Evolutionary conservation across 2,888 invertebrate species (phyloP), one percentile per base, ranked within the genome.

Genomic region (Amitus sp.): DNA sequence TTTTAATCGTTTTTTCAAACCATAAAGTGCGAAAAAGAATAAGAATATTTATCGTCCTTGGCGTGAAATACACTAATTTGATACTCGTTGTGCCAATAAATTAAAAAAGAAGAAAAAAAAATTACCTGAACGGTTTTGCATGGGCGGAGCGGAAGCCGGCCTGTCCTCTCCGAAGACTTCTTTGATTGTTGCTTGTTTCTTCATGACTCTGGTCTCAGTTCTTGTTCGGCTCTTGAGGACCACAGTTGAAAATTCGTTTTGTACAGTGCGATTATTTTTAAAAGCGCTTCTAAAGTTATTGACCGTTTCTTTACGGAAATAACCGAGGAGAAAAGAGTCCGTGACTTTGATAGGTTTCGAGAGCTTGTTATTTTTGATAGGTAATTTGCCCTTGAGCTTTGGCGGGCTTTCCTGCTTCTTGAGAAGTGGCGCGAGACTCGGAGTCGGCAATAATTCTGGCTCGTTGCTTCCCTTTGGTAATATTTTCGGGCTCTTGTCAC

Each of bases 91-190:
- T 7, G 6, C 9, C 6, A 28, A 28, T 7, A 28, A 28, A 7
- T 28, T 28, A 9, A 28, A 28, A 7, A 7, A 28, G 9, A 28
- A 28, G 9, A 28, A 28, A 28, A 7, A 28, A 28, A 28, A 28
- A 28, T 4, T 63, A 60, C 64, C 64, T 15, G 64, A 84, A 68
- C 84, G 84, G 71, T 87, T 88, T 1, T 89, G 86, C 62, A 86
- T 85, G 0, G 93, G 93, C 0, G 93, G 93, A 0, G 93, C 93
- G 0, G 93, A 93, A 0, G 93, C 92, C 0, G 94, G 92, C 37
- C 93, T 85, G 73, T 93, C 93, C 61, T 87, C 86, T 0, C 93
- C 93, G 78, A 94, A 93, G 1, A 93, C 92, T 82, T 93, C 92
- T 68, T 91, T 89, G 39, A 93, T 92, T 2, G 91, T 90, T 37